Percentiles rank a stretch among this genome's conserved stretches.
Conservation (phyloP, 23 tunicate species). For the Halocynthia roretzi region DNA sequence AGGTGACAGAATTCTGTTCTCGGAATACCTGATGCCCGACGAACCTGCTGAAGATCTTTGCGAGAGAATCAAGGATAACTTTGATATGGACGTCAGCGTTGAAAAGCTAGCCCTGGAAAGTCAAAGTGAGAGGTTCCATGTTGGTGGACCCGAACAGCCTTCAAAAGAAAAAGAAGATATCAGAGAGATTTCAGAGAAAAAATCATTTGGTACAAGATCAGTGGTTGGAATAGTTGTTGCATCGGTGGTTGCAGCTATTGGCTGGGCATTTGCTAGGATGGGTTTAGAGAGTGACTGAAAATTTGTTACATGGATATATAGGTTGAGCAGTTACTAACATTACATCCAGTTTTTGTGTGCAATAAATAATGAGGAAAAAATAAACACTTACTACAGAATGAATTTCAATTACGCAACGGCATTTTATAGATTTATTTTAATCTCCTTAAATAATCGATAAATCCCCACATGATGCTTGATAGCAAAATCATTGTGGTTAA, state of each 20-base stretch:
- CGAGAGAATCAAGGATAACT: not conserved
- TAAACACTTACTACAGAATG: no score
- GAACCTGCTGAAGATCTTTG: not conserved
- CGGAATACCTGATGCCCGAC: not conserved
- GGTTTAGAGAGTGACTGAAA: not conserved
- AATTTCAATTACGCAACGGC: no score
- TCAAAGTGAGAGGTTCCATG: not conserved
- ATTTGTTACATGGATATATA: not conserved
- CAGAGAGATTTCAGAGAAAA: not conserved
- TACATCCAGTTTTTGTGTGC: not conserved
- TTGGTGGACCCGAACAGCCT: not conserved
- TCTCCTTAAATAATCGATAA: no score
- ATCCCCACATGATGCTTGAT: no score
- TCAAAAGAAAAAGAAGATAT: constrained; percentile 23
- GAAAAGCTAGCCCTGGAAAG: not conserved
- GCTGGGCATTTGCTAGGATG: not conserved
- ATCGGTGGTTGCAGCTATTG: not conserved
- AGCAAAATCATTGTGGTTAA: no score
- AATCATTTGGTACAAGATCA: no score
- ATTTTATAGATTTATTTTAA: no score
- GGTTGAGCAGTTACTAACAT: not conserved
- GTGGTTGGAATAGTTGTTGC: not conserved
- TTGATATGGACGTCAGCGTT: not conserved
- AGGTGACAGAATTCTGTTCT: not conserved
- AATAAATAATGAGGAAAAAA: no score